Percentiles rank a stretch among this genome's conserved stretches.
phyloP scores from a whole-genome alignment of 2,888 invertebrate genomes.

The Polyploca ridens region DNA sequence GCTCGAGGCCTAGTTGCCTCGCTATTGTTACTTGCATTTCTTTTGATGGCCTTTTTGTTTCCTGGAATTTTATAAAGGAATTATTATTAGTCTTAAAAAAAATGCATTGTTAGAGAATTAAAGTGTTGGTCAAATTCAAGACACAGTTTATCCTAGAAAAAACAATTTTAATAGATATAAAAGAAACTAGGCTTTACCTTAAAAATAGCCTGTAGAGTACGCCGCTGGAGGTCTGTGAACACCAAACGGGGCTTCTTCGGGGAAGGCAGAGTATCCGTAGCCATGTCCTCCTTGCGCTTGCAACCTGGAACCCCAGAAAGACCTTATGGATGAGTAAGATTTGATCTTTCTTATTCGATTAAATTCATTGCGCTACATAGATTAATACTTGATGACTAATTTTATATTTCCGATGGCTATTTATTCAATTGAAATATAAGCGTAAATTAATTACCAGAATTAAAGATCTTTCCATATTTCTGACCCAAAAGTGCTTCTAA shows the following conservation, averaged over 20 bases:
- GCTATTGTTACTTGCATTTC: constrained; percentile 99
- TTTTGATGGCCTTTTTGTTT: constrained; percentile 99
- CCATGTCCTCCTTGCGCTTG: constrained; percentile 97
- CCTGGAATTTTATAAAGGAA: constrained; percentile 84
- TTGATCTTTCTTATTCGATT: constrained; percentile 14
- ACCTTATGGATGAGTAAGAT: constrained; percentile 25
- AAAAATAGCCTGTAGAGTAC: constrained; percentile 99
- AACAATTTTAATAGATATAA: background rate
- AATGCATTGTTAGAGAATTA: too few relatives aligned
- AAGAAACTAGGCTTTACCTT: constrained; percentile 89
- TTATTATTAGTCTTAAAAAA: background rate
- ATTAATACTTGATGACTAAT: too few relatives aligned
- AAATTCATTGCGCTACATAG: too few relatives aligned
- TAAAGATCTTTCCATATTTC: too few relatives aligned
- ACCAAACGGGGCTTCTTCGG: constrained; percentile 99
- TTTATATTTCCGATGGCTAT: too few relatives aligned
- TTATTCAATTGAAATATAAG: too few relatives aligned
- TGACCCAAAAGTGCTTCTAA: too few relatives aligned
- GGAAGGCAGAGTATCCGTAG: constrained; percentile 93
- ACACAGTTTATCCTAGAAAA: too few relatives aligned
- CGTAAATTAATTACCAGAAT: too few relatives aligned
- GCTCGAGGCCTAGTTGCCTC: constrained; percentile 97
- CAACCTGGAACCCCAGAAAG: constrained; percentile 86
- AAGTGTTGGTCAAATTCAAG: too few relatives aligned
- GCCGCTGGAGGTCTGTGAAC: constrained; percentile 99